phyloP scores from a whole-genome alignment of 2,888 invertebrate species.

The Sthenelais limicola region DNA sequence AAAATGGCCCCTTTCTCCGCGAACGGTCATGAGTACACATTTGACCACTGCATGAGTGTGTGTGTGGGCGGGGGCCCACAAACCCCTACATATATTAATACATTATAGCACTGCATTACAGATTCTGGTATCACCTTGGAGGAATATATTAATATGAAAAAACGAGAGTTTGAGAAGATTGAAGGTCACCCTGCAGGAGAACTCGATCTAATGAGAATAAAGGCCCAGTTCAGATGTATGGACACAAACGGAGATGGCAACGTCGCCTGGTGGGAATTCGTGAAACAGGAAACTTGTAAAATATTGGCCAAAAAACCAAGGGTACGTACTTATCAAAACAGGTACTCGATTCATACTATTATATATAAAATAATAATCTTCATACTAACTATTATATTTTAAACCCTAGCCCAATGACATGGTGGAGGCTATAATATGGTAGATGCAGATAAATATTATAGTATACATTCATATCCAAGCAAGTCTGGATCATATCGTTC shows the following conservation, averaged over 20 bases:
- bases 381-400: no score
- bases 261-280: slow-evolving; percentile 61
- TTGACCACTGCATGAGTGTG: no score
- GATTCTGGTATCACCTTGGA: slow-evolving; percentile 34
- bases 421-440: no score
- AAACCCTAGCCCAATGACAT: no score
- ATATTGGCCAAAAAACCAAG: slow-evolving; percentile 51
- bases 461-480: no score
- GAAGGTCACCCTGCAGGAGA: slow-evolving; percentile 33
- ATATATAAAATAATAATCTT: no score
- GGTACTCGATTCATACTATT: no score
- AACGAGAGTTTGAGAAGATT: background rate
- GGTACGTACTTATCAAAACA: slow-evolving; percentile 47
- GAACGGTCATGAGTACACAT: no score
- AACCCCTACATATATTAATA: background rate
- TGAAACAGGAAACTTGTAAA: slow-evolving; percentile 55
- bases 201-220: slow-evolving; percentile 47
- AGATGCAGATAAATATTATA: no score
- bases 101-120: background rate
- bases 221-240: slow-evolving; percentile 52
- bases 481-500: background rate
- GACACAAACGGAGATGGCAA: slow-evolving; percentile 56
- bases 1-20: no score
- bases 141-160: slow-evolving; percentile 38
- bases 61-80: no score